Conservation (phyloP, 2,113 vertebrate genomes). For the Anhinga rufa region DNA sequence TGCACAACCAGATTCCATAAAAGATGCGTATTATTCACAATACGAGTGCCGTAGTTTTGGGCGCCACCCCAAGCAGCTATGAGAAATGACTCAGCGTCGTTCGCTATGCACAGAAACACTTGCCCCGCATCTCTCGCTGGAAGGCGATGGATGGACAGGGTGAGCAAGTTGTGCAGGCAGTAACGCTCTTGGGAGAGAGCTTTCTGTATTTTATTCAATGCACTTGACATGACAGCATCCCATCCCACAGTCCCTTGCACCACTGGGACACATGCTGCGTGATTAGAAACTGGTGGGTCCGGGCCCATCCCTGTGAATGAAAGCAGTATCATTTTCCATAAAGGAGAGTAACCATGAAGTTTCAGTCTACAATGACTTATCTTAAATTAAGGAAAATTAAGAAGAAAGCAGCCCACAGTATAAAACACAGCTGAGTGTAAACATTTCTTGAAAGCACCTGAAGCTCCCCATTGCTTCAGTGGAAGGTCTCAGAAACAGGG, state of each 20-base stretch:
- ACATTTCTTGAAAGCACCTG: background rate
- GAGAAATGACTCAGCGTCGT: background rate
- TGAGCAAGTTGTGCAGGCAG: background rate
- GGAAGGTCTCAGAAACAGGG: background rate
- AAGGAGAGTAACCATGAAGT: background rate
- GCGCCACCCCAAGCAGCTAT: no score
- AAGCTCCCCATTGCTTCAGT: background rate
- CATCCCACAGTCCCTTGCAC: accelerated
- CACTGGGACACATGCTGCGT: accelerated
- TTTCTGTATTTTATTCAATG: no score
- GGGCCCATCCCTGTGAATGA: background rate
- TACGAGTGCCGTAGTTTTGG: accelerated
- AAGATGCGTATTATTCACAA: background rate
- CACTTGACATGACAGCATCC: accelerated
- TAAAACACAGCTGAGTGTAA: background rate
- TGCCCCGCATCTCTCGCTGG: accelerated
- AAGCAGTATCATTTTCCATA: background rate
- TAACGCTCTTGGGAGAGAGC: accelerated
- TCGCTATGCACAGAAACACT: accelerated
- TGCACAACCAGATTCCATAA: background rate
- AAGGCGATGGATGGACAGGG: background rate
- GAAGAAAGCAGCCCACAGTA: background rate
- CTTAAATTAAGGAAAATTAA: background rate
- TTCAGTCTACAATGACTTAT: background rate
- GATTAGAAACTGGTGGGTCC: background rate